phyloP scores from a whole-genome alignment of 2,113 vertebrate species.

The Diphyllodes magnificus region DNA sequence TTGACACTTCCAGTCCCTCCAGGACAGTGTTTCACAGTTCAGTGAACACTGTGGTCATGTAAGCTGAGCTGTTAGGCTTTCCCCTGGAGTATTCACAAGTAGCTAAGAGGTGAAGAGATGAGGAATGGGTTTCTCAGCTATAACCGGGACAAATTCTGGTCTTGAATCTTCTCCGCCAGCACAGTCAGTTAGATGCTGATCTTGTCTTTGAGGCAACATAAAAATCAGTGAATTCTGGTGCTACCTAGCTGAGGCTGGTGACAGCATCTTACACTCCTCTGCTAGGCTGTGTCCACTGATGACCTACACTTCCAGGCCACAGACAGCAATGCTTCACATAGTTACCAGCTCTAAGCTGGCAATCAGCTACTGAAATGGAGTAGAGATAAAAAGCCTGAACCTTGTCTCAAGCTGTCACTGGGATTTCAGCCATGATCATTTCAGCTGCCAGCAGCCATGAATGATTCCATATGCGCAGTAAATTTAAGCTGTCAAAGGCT shows the following conservation, averaged over 20 bases:
- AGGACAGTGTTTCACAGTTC: not conserved
- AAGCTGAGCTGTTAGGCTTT: not conserved
- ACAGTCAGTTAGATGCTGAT: not conserved
- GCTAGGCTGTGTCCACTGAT: not conserved
- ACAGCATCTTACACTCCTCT: not conserved
- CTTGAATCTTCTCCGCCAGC: not conserved
- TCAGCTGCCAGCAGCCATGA: not conserved
- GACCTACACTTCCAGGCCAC: not conserved
- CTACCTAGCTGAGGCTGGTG: not conserved
- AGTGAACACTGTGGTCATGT: not conserved
- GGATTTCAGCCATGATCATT: slow-evolving; percentile 2
- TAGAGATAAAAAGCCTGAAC: not conserved
- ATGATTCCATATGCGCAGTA: not conserved
- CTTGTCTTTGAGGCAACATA: not conserved
- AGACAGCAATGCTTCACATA: not conserved
- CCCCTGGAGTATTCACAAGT: not conserved
- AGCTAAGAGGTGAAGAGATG: not conserved
- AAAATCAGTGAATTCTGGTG: not conserved
- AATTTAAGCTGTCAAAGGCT: not conserved
- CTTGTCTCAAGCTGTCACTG: slow-evolving; percentile 18
- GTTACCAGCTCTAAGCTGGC: not conserved
- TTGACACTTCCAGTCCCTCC: not conserved
- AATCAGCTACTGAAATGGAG: not conserved
- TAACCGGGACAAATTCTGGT: not conserved
- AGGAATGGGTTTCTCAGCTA: not conserved